phyloP scores from a whole-genome alignment of 1,140 invertebrate species.

The Orius insidiosus region DNA sequence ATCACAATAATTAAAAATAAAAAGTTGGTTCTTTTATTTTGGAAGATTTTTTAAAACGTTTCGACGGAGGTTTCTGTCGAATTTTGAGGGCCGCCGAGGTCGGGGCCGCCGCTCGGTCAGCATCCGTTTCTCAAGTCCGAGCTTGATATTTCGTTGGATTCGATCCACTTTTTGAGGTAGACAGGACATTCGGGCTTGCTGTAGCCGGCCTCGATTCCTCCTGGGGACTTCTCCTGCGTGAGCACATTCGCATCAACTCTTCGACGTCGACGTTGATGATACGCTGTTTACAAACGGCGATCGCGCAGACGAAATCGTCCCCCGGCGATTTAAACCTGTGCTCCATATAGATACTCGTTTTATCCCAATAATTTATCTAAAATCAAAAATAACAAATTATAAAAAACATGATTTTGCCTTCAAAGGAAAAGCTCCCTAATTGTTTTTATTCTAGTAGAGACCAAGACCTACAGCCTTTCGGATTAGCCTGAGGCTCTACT shows the following conservation, averaged over 20 bases:
- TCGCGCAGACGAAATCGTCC: conserved; percentile 64
- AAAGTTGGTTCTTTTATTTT: too few relatives aligned
- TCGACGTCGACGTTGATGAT: conserved; percentile 52
- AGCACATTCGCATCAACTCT: conserved; percentile 29
- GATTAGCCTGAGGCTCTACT: too few relatives aligned
- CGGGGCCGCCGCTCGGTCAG: conserved; percentile 16
- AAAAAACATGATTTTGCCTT: too few relatives aligned
- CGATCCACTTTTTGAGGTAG: conserved; percentile 36
- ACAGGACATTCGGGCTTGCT: conserved; percentile 18
- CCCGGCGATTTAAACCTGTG: conserved; percentile 61
- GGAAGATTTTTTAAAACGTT: too few relatives aligned
- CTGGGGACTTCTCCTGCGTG: conserved; percentile 23
- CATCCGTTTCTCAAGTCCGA: conserved; percentile 33
- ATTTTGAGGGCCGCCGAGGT: too few relatives aligned
- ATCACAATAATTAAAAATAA: too few relatives aligned
- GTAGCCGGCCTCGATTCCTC: conserved; percentile 20
- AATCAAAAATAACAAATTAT: conserved; percentile 15
- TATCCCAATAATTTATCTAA: conserved; percentile 68
- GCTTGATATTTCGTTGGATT: conserved; percentile 49
- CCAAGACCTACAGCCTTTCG: too few relatives aligned
- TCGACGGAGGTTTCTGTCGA: too few relatives aligned
- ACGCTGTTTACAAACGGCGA: conserved; percentile 56
- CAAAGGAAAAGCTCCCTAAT: too few relatives aligned
- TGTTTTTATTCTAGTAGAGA: too few relatives aligned
- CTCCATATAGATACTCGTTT: conserved; percentile 68